A percentile compares a stretch with the other conserved stretches of the same genome.
Evolutionary conservation across 1,140 invertebrate genomes (phyloP).

Genomic region (Micrasema minimum): DNA sequence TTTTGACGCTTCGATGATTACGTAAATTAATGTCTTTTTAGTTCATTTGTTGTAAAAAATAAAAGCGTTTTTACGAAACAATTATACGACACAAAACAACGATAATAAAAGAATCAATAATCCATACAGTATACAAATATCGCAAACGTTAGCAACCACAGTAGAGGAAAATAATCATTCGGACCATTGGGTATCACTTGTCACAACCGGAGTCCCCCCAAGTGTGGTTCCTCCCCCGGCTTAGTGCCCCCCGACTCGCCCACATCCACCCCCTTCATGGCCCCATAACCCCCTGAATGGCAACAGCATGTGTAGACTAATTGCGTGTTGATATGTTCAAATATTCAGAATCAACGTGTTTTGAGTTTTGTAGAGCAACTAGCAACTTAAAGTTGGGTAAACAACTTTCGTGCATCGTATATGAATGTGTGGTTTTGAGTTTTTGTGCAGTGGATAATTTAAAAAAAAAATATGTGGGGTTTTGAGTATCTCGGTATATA

Average conservation of each 20-base stretch:
- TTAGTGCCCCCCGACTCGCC: slow-evolving; percentile 8
- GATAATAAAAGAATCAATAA: slow-evolving; percentile 5
- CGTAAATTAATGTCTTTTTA: too few relatives aligned
- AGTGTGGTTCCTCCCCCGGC: slow-evolving; percentile 4
- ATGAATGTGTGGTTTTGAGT: too few relatives aligned
- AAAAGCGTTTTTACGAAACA: too few relatives aligned
- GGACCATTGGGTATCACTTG: slow-evolving; percentile 29
- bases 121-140: slow-evolving; percentile 1
- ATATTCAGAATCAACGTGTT: neutral
- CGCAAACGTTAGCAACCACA: neutral
- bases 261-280: neutral
- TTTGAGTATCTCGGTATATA: too few relatives aligned
- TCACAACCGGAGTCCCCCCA: neutral
- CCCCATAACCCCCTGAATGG: neutral
- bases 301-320: slow-evolving; percentile 1
- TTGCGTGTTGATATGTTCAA: neutral
- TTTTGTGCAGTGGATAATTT: too few relatives aligned
- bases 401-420: too few relatives aligned
- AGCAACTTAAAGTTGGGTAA: too few relatives aligned
- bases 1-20: too few relatives aligned
- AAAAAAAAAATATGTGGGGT: too few relatives aligned
- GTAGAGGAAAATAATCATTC: slow-evolving; percentile 39
- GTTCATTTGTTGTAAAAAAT: too few relatives aligned
- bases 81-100: too few relatives aligned
- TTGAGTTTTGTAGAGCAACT: neutral